Evolutionary conservation across 2,113 vertebrate species (phyloP).

Genomic region (Acinonyx jubatus): DNA sequence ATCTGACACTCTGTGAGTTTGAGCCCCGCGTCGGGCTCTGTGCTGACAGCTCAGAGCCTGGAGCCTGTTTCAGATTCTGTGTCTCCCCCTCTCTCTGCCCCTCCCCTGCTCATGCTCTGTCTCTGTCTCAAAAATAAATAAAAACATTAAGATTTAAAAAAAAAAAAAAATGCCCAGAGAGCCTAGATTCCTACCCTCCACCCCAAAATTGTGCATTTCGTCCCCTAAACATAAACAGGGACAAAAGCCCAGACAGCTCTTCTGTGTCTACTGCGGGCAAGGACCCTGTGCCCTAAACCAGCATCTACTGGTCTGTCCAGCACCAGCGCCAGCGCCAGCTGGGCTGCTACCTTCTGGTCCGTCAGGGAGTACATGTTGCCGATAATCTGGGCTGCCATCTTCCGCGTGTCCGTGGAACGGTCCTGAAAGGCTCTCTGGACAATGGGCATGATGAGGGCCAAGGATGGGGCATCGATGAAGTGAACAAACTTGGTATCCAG

Average conservation of each 20-base stretch:
- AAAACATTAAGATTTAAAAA: too few relatives aligned
- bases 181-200: not conserved
- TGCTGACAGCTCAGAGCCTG: too few relatives aligned
- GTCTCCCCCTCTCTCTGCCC: too few relatives aligned
- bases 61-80: too few relatives aligned
- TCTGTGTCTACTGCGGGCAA: not conserved
- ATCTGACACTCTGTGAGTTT: too few relatives aligned
- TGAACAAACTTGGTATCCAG: constrained; percentile 99
- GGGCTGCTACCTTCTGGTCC: constrained; percentile 93
- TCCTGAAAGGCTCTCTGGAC: constrained; percentile 99
- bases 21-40: too few relatives aligned
- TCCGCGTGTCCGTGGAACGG: constrained; percentile 97
- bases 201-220: not conserved
- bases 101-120: too few relatives aligned
- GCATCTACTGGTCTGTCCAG: not conserved
- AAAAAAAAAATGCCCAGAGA: not conserved
- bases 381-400: constrained; percentile 99
- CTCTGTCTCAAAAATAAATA: too few relatives aligned
- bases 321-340: not conserved
- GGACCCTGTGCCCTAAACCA: not conserved
- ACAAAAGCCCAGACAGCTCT: not conserved
- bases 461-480: constrained; percentile 97
- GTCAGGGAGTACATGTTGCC: constrained; percentile 99
- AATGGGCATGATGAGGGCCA: constrained; percentile 99
- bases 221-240: not conserved